Conservation (phyloP, 2,113 vertebrate species). For the Nothobranchius furzeri region DNA sequence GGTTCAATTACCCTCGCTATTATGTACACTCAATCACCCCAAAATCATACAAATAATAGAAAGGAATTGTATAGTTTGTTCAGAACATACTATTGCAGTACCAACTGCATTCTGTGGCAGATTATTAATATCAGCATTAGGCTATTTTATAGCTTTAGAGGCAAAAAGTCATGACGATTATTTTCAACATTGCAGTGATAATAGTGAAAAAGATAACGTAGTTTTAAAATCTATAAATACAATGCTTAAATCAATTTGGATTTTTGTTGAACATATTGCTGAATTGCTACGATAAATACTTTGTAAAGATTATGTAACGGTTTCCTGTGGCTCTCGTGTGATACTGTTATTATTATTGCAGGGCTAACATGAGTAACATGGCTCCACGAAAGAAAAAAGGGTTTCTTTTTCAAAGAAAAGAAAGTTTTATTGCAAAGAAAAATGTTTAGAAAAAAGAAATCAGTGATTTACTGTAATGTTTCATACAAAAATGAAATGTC, state of each 20-base stretch:
- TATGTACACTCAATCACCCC: slow-evolving; percentile 56
- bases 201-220: slow-evolving; percentile 31
- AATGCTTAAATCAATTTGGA: slow-evolving; percentile 39
- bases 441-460: slow-evolving; percentile 10
- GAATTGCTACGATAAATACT: slow-evolving; percentile 60
- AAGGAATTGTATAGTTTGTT: slow-evolving; percentile 39
- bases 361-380: slow-evolving; percentile 51
- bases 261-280: slow-evolving; percentile 62
- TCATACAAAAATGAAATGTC: slow-evolving; percentile 50
- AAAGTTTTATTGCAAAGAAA: slow-evolving; percentile 20
- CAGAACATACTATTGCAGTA: slow-evolving; percentile 52
- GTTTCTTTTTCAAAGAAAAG: slow-evolving; percentile 6
- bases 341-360: slow-evolving; percentile 64
- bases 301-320: slow-evolving; percentile 26
- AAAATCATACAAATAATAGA: slow-evolving; percentile 40
- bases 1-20: slow-evolving; percentile 55
- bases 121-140: slow-evolving; percentile 52
- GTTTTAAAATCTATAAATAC: slow-evolving; percentile 19
- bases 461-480: slow-evolving; percentile 34
- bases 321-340: slow-evolving; percentile 43
- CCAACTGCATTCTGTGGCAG: slow-evolving; percentile 41
- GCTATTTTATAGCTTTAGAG: slow-evolving; percentile 67
- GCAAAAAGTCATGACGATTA: slow-evolving; percentile 56
- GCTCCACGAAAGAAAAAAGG: slow-evolving; percentile 32
- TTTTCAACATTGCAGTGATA: slow-evolving; percentile 49